Evolutionary conservation across 2,113 vertebrate genomes (phyloP).

Genomic region (Takifugu bimaculatus): DNA sequence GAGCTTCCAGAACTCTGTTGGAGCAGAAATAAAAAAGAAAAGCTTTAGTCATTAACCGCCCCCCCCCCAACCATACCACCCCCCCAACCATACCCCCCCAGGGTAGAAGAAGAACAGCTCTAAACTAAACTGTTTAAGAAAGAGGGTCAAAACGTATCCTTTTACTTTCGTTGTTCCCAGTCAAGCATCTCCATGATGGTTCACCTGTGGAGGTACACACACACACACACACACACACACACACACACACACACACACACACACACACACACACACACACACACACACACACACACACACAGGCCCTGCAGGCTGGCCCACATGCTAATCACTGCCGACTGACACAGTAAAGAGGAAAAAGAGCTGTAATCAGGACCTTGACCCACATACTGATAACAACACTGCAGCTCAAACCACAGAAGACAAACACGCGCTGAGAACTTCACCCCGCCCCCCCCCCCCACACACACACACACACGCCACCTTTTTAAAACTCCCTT

Average conservation of each 20-base stretch:
- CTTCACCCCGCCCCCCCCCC: too few relatives aligned
- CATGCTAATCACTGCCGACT: conserved; percentile 46
- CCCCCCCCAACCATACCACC: too few relatives aligned
- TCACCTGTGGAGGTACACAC: too few relatives aligned
- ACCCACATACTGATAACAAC: conserved; percentile 47
- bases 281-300: conserved; percentile 5
- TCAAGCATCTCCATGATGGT: too few relatives aligned
- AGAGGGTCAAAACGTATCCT: too few relatives aligned
- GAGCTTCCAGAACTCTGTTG: too few relatives aligned
- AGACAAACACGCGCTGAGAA: not conserved
- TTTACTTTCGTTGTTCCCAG: conserved; percentile 24
- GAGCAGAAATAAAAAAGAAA: too few relatives aligned
- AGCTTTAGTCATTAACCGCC: too few relatives aligned
- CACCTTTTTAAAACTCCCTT: not conserved
- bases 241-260: conserved; percentile 1
- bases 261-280: conserved; percentile 9
- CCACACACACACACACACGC: too few relatives aligned
- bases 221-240: not conserved
- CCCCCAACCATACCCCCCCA: too few relatives aligned
- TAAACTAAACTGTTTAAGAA: conserved; percentile 9
- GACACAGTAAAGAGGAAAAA: conserved; percentile 39
- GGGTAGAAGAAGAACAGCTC: too few relatives aligned
- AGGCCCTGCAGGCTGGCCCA: conserved; percentile 23
- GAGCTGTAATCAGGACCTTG: conserved; percentile 49
- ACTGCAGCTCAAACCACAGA: conserved; percentile 18